Percentiles rank a stretch among this genome's conserved stretches.
Evolutionary conservation across 2,797 vertebrate genomes (phyloP).

Genomic region (Craterocephalus amniculus): DNA sequence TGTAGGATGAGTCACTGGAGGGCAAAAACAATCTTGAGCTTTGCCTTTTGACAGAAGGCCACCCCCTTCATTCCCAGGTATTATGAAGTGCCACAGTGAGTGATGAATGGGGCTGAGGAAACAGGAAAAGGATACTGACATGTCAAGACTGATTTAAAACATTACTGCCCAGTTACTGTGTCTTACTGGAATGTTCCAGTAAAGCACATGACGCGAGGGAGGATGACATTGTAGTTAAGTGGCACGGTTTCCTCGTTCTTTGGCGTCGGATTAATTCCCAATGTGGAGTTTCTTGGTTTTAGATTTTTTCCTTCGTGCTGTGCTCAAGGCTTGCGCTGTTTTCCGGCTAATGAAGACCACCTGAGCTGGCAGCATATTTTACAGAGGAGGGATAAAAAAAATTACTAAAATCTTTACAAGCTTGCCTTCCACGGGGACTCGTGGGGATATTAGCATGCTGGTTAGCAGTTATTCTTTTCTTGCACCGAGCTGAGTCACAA

Average conservation of each 20-base stretch:
- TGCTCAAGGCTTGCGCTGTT: constrained; percentile 67
- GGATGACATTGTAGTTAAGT: constrained; percentile 33
- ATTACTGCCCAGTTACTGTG: constrained; percentile 66
- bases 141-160: constrained; percentile 74
- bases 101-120: constrained; percentile 65
- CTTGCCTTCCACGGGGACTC: constrained; percentile 59
- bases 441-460: constrained; percentile 50
- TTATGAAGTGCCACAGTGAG: constrained; percentile 63
- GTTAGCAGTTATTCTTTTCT: constrained; percentile 49
- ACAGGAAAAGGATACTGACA: constrained; percentile 72
- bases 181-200: constrained; percentile 66
- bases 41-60: constrained; percentile 43
- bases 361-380: constrained; percentile 78
- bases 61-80: constrained; percentile 55
- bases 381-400: constrained; percentile 71
- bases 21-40: constrained; percentile 26
- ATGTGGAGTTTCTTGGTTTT: constrained; percentile 59
- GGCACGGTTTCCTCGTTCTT: constrained; percentile 43
- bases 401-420: constrained; percentile 81
- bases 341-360: constrained; percentile 81
- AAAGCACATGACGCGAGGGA: constrained; percentile 46
- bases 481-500: constrained; percentile 18
- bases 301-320: constrained; percentile 65
- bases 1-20: constrained; percentile 19
- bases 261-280: constrained; percentile 63